Evolutionary conservation across 2,113 vertebrate species (phyloP), one percentile per base, ranked within the genome.

Genomic region (Chaetodon trifascialis): DNA sequence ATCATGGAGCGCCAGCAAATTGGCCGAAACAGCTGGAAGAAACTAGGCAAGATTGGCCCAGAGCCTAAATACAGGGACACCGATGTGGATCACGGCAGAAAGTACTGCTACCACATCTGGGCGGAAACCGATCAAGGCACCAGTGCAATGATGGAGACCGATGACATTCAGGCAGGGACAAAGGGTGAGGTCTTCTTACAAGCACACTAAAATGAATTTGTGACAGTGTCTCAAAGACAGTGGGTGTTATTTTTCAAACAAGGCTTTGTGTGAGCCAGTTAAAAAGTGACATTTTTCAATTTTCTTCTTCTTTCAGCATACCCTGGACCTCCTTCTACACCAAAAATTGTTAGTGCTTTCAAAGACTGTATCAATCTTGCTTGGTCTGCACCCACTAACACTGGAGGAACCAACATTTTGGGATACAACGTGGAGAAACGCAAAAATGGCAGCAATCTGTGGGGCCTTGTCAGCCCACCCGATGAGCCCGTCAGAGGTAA

Each of bases 381-480:
- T 7, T 98, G 97, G 97, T 76, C 64, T 11, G 87, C 93, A 1
- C 97, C 97, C 0, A 54, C 19, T 58, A 97, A 96, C 82, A 94
- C 93, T 0, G 95, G 96, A 52, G 93, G 93, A 0, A 94, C 95
- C 71, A 92, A 85, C 46, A 91, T 97, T 80, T 82, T 95, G 63
- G 97, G 97, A 21, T 98, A 98, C 82, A 79, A 95, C 0, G 4
- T 97, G 8, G 97, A 98, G 69, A 98, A 97, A 81, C 94, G 96
- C 75, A 97, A 96, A 91, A 95, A 94, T 30, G 97, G 97, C 0
- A 96, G 96, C 62, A 91, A 87, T 46, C 80, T 92, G 17, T 98
- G 97, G 97, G 82, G 87, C 17, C 83, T 92, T 2, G 95, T 96
- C 75, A 92, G 94, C 75, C 85, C 84, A 14, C 92, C 84, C 4